Evolutionary conservation across 2,797 vertebrate genomes (phyloP).

Genomic region (Astyanax mexicanus): DNA sequence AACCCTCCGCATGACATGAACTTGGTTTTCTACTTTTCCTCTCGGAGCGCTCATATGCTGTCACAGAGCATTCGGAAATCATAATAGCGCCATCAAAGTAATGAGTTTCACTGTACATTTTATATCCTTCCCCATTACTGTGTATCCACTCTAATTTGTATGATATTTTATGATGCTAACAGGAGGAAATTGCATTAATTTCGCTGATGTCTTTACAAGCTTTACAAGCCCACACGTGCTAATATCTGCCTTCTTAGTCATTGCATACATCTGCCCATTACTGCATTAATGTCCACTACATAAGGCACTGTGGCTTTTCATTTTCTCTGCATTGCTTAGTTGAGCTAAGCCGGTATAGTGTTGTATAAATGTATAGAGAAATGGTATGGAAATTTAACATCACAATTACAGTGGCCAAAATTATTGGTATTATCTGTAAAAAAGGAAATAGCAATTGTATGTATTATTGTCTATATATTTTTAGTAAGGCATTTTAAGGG

Average conservation of each 20-base stretch:
- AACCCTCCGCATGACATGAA: constrained; percentile 64
- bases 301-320: not conserved
- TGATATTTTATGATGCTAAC: constrained; percentile 33
- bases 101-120: constrained; percentile 50
- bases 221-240: constrained; percentile 19
- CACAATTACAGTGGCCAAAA: no score
- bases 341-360: no score
- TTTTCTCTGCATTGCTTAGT: not conserved
- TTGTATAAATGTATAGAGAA: no score
- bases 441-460: no score
- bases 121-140: constrained; percentile 43
- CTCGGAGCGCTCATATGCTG: constrained; percentile 49
- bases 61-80: constrained; percentile 61
- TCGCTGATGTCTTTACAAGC: constrained; percentile 34
- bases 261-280: constrained; percentile 21
- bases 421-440: no score
- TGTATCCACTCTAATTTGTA: constrained; percentile 31
- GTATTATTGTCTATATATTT: no score
- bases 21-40: constrained; percentile 60
- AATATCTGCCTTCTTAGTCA: constrained; percentile 20
- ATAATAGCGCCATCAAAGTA: constrained; percentile 58
- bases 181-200: constrained; percentile 28
- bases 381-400: no score
- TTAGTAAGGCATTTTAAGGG: no score
- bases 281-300: constrained; percentile 1